Evolutionary conservation across 2,113 vertebrate genomes (phyloP).

Genomic region (Osmerus mordax): DNA sequence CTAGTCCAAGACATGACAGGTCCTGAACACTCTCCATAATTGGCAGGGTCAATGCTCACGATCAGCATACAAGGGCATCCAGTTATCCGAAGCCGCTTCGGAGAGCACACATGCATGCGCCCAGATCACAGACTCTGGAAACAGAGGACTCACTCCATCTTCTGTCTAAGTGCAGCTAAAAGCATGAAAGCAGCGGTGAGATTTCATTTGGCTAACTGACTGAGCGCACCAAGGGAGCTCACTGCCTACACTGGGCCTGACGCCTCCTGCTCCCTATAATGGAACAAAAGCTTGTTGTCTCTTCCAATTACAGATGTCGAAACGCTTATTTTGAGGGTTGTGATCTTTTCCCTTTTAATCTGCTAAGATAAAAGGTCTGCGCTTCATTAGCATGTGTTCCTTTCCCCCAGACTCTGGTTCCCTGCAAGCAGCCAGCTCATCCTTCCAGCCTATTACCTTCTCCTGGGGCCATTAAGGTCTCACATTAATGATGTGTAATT

Average conservation of each 20-base stretch:
- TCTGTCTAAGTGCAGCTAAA: constrained; percentile 62
- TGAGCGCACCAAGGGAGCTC: constrained; percentile 63
- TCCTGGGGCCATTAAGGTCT: constrained; percentile 82
- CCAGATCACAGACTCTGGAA: constrained; percentile 58
- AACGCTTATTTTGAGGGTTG: constrained; percentile 81
- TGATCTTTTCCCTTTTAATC: constrained; percentile 83
- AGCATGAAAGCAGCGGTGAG: constrained; percentile 69
- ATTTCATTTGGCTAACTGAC: constrained; percentile 73
- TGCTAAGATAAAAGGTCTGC: constrained; percentile 80
- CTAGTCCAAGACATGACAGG: neutral
- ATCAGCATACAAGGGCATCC: constrained; percentile 49
- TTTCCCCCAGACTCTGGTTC: constrained; percentile 67
- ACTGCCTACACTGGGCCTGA: constrained; percentile 56
- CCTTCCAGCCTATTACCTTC: constrained; percentile 81
- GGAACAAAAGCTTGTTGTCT: constrained; percentile 77
- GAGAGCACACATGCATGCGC: constrained; percentile 42
- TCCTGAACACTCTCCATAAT: constrained; percentile 33
- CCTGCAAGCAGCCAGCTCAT: constrained; percentile 70
- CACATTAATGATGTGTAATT: constrained; percentile 97
- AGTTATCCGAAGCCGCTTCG: constrained; percentile 53
- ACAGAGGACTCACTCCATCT: constrained; percentile 62
- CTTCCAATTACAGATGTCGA: constrained; percentile 82
- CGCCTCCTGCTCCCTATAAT: constrained; percentile 65
- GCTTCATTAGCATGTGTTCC: constrained; percentile 76
- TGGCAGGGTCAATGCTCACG: constrained; percentile 44